These are phyloP conservation scores for Lampris incognitus DNA, from an alignment of 2,113 vertebrate species.

Conservation along the genomic window DNA sequence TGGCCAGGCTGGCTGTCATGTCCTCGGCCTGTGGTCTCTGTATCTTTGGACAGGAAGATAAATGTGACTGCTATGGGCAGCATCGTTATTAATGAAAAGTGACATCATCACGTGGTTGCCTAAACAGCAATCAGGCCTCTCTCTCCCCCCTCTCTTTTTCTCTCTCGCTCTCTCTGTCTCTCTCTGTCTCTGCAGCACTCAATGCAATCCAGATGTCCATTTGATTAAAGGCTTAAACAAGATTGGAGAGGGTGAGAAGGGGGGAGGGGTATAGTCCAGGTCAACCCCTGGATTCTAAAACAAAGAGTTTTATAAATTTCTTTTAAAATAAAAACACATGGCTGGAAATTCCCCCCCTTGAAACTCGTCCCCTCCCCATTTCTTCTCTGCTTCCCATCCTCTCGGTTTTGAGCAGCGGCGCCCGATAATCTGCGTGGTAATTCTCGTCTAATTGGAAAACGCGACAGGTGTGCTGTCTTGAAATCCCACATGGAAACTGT, in stretches of 20 bases:
- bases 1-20: conserved; percentile 36
- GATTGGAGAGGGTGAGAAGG: conserved; percentile 55
- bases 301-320: conserved; percentile 76
- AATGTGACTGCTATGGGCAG: conserved; percentile 68
- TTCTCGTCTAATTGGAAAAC: conserved; percentile 59
- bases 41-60: conserved; percentile 70
- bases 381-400: conserved; percentile 45
- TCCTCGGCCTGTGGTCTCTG: conserved; percentile 40
- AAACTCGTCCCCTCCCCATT: background rate
- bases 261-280: conserved; percentile 45
- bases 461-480: too few relatives aligned
- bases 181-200: conserved; percentile 41
- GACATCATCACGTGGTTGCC: conserved; percentile 81
- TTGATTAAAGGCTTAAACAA: conserved; percentile 75
- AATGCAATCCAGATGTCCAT: conserved; percentile 79
- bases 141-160: conserved; percentile 12
- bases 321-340: conserved; percentile 77
- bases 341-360: conserved; percentile 34
- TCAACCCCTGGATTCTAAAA: conserved; percentile 66
- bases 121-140: conserved; percentile 78
- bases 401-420: conserved; percentile 49
- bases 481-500: too few relatives aligned
- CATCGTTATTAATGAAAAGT: conserved; percentile 81
- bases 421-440: conserved; percentile 60
- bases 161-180: background rate